phyloP scores from a whole-genome alignment of 2,888 invertebrate genomes.

The Eupithecia inturbata region DNA sequence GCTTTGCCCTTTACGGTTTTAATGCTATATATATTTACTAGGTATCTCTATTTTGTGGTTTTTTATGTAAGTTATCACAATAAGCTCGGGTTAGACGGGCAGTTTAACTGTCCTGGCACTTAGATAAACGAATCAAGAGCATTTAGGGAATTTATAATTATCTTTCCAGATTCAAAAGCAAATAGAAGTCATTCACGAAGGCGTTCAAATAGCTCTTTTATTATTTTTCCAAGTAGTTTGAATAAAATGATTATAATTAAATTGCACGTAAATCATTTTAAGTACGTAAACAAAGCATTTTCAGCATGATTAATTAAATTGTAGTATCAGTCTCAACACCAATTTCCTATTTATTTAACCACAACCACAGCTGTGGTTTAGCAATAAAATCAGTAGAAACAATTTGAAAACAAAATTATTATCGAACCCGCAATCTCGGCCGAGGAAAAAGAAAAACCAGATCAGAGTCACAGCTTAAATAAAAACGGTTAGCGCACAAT shows the following conservation, averaged over 20 bases:
- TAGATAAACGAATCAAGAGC: too few relatives aligned
- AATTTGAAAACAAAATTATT: slow-evolving; percentile 32
- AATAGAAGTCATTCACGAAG: neutral
- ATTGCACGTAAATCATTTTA: too few relatives aligned
- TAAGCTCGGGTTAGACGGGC: too few relatives aligned
- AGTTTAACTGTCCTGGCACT: too few relatives aligned
- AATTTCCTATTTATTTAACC: neutral
- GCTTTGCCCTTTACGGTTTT: neutral
- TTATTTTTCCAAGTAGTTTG: neutral
- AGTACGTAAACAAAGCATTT: neutral
- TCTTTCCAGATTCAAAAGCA: neutral
- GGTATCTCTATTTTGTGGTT: neutral
- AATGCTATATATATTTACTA: neutral
- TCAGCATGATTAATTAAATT: neutral
- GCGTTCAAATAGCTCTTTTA: neutral
- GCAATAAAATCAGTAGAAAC: slow-evolving; percentile 26
- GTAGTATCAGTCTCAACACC: neutral
- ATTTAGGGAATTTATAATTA: neutral
- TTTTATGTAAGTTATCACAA: neutral
- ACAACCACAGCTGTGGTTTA: neutral
- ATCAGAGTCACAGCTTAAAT: slow-evolving; percentile 18
- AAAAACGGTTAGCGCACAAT: neutral
- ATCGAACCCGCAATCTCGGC: slow-evolving; percentile 30
- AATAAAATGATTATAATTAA: neutral
- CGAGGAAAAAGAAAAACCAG: slow-evolving; percentile 24